These are phyloP conservation scores for Pseudopodoces humilis DNA, from an alignment of 2,113 vertebrate species.

Conservation along the genomic window DNA sequence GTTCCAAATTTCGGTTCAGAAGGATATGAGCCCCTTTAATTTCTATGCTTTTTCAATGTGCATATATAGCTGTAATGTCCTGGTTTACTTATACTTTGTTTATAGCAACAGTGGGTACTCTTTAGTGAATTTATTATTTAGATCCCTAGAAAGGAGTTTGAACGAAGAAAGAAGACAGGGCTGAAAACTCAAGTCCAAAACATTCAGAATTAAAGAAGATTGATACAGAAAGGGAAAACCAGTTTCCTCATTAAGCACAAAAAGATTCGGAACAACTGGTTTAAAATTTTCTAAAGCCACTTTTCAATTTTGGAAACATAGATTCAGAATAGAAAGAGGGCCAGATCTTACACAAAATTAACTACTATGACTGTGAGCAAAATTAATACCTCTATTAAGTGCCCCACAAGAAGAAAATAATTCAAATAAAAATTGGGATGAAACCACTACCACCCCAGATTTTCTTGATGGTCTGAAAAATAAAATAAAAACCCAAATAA, in stretches of 20 bases:
- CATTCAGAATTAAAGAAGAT: not conserved
- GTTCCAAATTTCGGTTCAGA: not conserved
- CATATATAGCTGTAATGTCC: not conserved
- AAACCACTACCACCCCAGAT: not conserved
- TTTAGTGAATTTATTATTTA: not conserved
- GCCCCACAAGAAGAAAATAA: not conserved
- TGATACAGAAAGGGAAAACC: not conserved
- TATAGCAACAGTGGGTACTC: not conserved
- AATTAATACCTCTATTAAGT: not conserved
- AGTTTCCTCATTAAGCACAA: not conserved
- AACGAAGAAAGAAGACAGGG: not conserved
- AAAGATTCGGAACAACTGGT: not conserved
- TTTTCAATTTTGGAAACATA: not conserved
- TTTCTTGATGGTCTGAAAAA: not conserved
- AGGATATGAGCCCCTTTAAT: not conserved
- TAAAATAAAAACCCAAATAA: not conserved
- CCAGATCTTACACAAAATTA: not conserved
- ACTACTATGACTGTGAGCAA: not conserved
- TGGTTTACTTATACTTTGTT: not conserved
- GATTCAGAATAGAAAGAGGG: not conserved
- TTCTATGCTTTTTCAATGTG: not conserved
- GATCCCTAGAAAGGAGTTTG: not conserved
- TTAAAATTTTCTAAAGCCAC: not conserved
- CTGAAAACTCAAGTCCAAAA: not conserved
- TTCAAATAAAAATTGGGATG: not conserved